These are phyloP conservation scores for Empis stercorea DNA, from an alignment of 2,888 invertebrate genomes.

Conservation along the genomic window DNA sequence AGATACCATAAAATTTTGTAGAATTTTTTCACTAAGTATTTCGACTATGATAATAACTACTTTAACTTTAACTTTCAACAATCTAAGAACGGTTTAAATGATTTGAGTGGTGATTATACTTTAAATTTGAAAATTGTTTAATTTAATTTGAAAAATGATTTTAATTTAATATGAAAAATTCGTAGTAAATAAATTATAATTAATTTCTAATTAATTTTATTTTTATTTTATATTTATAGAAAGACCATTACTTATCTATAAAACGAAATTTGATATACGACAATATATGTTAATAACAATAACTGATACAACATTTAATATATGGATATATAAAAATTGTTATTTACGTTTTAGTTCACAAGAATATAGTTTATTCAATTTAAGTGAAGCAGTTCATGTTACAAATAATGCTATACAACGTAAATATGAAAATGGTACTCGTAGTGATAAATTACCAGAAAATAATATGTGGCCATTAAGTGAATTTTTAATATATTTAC, in stretches of 20 bases:
- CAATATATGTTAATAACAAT: slow-evolving; percentile 72
- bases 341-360: slow-evolving; percentile 79
- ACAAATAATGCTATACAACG: slow-evolving; percentile 80
- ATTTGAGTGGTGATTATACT: no score
- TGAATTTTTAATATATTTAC: slow-evolving; percentile 52
- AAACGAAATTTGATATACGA: slow-evolving; percentile 83
- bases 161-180: no score
- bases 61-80: no score
- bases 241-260: slow-evolving; percentile 65
- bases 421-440: slow-evolving; percentile 37
- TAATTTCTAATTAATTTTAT: no score
- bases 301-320: slow-evolving; percentile 56
- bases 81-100: no score
- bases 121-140: no score
- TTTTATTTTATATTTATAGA: slow-evolving; percentile 38
- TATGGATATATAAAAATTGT: slow-evolving; percentile 79
- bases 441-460: slow-evolving; percentile 44
- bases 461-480: slow-evolving; percentile 78
- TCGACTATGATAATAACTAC: no score
- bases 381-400: slow-evolving; percentile 75
- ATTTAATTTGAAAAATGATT: no score
- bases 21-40: no score
- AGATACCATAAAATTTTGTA: no score
- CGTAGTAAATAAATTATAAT: no score
- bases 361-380: slow-evolving; percentile 61